Evolutionary conservation across 2,113 vertebrate genomes (phyloP).

Genomic region (Eublepharis macularius): DNA sequence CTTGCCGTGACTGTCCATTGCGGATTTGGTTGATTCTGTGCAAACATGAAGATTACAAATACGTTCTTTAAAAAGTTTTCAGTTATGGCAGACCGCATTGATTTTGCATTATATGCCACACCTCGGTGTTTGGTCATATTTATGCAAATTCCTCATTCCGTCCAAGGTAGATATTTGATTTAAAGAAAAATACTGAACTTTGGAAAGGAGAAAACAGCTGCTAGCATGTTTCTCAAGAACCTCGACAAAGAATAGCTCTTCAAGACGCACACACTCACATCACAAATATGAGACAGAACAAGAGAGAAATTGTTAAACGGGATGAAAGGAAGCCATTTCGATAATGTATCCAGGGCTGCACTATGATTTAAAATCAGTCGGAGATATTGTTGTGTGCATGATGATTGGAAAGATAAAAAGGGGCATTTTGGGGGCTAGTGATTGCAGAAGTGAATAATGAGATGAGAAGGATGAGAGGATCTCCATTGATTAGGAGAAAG

Average conservation of each 20-base stretch:
- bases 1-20: no score
- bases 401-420: conserved; percentile 25
- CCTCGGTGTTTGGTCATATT: background rate
- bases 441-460: conserved; percentile 31
- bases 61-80: background rate
- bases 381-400: conserved; percentile 19
- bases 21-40: no score
- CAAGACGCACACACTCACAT: background rate
- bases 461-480: conserved; percentile 3
- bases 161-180: background rate
- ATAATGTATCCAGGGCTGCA: conserved; percentile 1
- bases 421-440: conserved; percentile 2
- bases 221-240: background rate
- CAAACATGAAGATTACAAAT: background rate
- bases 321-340: conserved; percentile 33
- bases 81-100: background rate
- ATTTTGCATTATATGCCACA: background rate
- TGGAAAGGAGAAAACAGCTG: background rate
- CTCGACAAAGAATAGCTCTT: background rate
- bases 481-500: background rate
- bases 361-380: conserved; percentile 44
- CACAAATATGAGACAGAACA: background rate
- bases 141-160: background rate
- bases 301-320: background rate
- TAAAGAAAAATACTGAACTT: background rate